Conservation (phyloP, 2,113 vertebrate species). For the Pontoporia blainvillei region DNA sequence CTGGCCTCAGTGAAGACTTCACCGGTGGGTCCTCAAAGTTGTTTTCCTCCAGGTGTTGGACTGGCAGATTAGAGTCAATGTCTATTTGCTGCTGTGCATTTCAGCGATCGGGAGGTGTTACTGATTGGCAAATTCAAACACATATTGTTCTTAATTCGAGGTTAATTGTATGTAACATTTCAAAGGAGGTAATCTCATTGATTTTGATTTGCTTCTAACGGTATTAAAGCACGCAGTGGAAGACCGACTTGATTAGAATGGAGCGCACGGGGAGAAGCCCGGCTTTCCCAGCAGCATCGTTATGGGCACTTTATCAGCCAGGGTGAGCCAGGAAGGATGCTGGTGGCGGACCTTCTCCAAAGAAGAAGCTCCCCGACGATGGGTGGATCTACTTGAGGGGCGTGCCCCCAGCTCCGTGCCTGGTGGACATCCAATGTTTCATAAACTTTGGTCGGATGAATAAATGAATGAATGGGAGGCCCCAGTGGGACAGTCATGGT, state of each 20-base stretch:
- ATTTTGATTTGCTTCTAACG: constrained; percentile 66
- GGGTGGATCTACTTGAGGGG: rapidly evolving
- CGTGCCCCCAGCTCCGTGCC: rapidly evolving
- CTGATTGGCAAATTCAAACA: constrained; percentile 56
- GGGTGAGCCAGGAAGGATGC: neutral
- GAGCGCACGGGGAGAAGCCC: rapidly evolving
- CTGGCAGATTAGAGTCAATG: neutral
- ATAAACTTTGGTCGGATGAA: rapidly evolving
- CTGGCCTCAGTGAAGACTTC: neutral
- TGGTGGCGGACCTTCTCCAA: neutral
- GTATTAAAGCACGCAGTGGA: constrained; percentile 27
- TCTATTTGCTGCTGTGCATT: neutral
- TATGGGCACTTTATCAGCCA: neutral
- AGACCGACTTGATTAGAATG: neutral
- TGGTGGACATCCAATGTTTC: rapidly evolving
- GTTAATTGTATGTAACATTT: constrained; percentile 70
- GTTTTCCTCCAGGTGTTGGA: neutral
- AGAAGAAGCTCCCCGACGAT: rapidly evolving
- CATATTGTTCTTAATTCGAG: constrained; percentile 66
- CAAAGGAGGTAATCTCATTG: constrained; percentile 68
- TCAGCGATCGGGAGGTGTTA: constrained; percentile 36
- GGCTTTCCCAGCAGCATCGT: neutral
- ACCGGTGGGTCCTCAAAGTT: neutral
- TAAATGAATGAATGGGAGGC: rapidly evolving
- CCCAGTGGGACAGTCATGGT: rapidly evolving